Conservation (phyloP, 1,140 invertebrate genomes). For the Drosophila parvula region DNA sequence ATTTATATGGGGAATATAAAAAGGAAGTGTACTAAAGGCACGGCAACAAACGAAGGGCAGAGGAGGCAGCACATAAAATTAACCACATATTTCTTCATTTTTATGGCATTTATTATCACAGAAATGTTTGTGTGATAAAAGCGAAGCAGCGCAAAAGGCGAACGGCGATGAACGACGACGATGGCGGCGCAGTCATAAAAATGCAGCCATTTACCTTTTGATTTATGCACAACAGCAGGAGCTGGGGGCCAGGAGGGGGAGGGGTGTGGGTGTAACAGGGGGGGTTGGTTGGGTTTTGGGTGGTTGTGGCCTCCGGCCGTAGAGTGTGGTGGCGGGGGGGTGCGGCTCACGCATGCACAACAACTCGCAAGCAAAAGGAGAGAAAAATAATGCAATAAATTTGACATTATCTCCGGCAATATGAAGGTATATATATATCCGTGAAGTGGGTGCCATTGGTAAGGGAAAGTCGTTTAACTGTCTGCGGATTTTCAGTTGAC, state of each 20-base stretch:
- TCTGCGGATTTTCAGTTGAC: conserved; percentile 58
- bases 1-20: conserved; percentile 78
- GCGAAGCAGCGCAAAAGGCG: conserved; percentile 69
- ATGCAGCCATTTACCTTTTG: conserved; percentile 83
- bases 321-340: not conserved
- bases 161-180: conserved; percentile 70
- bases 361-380: conserved; percentile 49
- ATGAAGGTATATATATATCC: conserved; percentile 54
- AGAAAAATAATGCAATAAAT: conserved; percentile 81
- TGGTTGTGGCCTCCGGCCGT: conserved; percentile 1
- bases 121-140: conserved; percentile 83
- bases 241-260: conserved; percentile 1
- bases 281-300: not conserved
- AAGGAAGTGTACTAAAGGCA: conserved; percentile 55
- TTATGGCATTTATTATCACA: conserved; percentile 83
- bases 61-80: conserved; percentile 75
- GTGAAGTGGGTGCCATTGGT: conserved; percentile 38
- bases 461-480: conserved; percentile 60
- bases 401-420: conserved; percentile 78
- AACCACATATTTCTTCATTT: conserved; percentile 83
- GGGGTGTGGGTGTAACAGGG: not conserved
- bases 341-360: conserved; percentile 51
- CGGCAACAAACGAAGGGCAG: conserved; percentile 8
- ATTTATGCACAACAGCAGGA: conserved; percentile 72
- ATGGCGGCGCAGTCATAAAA: conserved; percentile 79